Evolutionary conservation across 2,888 invertebrate species (phyloP).

Genomic region (Euphydryas editha): DNA sequence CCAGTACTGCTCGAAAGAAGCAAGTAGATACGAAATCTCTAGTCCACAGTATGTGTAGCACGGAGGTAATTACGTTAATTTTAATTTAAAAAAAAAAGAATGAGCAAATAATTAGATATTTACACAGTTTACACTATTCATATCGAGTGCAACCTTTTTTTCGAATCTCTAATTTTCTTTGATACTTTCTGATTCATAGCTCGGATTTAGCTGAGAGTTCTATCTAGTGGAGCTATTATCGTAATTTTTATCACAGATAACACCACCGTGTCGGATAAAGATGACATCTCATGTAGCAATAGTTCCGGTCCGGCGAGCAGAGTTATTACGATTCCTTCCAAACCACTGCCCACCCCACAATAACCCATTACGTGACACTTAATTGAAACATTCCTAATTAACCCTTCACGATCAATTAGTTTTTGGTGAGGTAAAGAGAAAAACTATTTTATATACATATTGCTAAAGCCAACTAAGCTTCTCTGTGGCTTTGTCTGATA

Average conservation of each 20-base stretch:
- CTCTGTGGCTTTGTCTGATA: background rate
- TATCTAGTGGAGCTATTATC: background rate
- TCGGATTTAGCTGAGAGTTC: background rate
- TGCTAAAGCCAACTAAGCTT: no score
- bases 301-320: conserved; percentile 62
- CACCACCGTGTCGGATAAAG: conserved; percentile 3
- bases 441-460: background rate
- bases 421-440: conserved; percentile 12
- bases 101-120: no score
- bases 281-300: conserved; percentile 52
- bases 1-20: no score
- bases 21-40: no score
- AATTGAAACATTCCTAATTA: conserved; percentile 44
- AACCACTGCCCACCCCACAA: conserved; percentile 33
- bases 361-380: conserved; percentile 40
- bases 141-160: no score
- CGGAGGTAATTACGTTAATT: no score
- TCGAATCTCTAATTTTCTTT: no score
- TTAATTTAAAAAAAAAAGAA: no score
- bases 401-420: conserved; percentile 36
- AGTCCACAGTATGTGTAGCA: no score
- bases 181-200: background rate
- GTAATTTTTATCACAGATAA: conserved; percentile 8
- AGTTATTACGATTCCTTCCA: conserved; percentile 59
- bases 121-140: no score